These are phyloP conservation scores for Alaudala cheleensis DNA, from an alignment of 2,113 vertebrate species.

Conservation along the genomic window DNA sequence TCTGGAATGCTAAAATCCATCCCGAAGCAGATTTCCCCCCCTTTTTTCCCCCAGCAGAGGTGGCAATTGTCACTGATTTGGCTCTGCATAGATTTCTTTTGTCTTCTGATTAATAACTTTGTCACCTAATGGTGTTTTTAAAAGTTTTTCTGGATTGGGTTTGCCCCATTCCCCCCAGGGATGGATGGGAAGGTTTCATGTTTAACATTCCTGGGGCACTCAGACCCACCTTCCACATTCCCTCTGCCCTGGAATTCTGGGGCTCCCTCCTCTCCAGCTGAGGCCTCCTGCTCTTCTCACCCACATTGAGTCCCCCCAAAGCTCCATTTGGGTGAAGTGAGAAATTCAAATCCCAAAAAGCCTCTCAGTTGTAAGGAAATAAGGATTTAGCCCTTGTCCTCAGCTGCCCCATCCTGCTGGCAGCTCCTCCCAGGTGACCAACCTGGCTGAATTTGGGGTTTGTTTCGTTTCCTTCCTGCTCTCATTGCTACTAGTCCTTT, in stretches of 20 bases:
- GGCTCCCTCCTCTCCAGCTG: background rate
- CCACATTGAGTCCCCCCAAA: background rate
- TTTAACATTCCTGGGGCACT: background rate
- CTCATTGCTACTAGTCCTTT: slow-evolving; percentile 19
- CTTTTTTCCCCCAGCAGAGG: background rate
- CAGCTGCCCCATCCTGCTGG: background rate
- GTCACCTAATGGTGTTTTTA: background rate
- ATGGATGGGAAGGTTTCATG: background rate
- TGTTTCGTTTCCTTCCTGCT: background rate
- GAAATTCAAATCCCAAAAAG: background rate
- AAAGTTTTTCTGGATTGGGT: background rate
- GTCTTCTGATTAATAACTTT: background rate
- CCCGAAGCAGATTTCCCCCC: background rate
- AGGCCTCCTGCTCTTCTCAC: background rate
- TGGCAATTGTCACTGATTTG: background rate
- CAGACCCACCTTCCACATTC: background rate
- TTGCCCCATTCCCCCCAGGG: background rate
- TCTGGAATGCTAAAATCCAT: background rate
- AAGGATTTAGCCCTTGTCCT: background rate
- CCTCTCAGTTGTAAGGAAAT: background rate
- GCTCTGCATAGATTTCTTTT: background rate
- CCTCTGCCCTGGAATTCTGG: background rate
- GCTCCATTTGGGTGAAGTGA: background rate
- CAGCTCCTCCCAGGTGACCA: background rate
- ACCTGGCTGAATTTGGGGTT: background rate